These are phyloP conservation scores for Meles meles DNA, from an alignment of 2,113 vertebrate species.

Conservation along the genomic window DNA sequence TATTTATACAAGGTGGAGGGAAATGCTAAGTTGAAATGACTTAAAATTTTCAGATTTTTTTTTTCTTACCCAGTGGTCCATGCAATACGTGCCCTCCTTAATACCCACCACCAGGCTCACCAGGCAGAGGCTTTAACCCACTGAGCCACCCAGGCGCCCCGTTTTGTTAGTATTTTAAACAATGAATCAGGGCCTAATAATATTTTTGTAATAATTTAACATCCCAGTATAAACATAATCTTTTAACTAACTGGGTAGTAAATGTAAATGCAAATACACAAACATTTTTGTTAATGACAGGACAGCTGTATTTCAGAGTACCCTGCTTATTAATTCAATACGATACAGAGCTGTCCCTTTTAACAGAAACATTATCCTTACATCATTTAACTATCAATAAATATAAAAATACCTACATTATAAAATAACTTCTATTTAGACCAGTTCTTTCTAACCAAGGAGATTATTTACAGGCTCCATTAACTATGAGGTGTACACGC, in stretches of 20 bases:
- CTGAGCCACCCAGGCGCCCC: too few relatives aligned
- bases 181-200: background rate
- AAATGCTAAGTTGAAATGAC: background rate
- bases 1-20: background rate
- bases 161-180: background rate
- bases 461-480: background rate
- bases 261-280: background rate
- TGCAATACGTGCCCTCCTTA: too few relatives aligned
- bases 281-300: background rate
- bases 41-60: background rate
- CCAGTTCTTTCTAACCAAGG: background rate
- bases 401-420: background rate
- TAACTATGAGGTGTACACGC: background rate
- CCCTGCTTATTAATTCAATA: background rate
- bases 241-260: background rate
- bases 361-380: background rate
- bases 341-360: background rate
- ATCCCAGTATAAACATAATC: background rate
- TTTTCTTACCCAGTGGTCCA: too few relatives aligned
- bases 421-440: background rate
- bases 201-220: background rate
- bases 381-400: background rate
- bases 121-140: too few relatives aligned
- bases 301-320: background rate
- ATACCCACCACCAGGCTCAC: too few relatives aligned